These are phyloP conservation scores for Priocnemis perturbator DNA, from an alignment of 2,888 invertebrate genomes.

Conservation along the genomic window DNA sequence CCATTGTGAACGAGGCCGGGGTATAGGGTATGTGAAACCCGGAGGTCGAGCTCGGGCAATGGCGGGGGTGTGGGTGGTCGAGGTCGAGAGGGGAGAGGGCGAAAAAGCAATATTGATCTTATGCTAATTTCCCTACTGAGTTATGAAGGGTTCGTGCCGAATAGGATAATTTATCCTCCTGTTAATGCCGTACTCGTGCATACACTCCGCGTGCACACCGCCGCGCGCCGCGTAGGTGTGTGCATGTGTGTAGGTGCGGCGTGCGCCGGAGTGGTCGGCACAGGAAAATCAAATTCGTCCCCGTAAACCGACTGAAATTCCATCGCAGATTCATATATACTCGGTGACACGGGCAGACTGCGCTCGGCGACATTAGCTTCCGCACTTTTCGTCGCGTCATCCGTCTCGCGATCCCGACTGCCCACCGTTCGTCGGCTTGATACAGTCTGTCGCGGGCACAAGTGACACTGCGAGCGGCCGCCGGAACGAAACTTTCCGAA, in stretches of 20 bases:
- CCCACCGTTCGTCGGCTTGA: conserved; percentile 20
- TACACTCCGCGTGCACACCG: neutral
- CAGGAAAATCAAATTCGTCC: conserved; percentile 40
- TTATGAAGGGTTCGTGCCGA: conserved; percentile 68
- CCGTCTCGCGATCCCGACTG: neutral
- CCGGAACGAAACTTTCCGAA: conserved; percentile 29
- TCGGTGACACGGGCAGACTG: neutral
- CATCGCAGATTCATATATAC: conserved; percentile 26
- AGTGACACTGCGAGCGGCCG: conserved; percentile 18
- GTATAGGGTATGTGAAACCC: neutral
- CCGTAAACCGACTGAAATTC: conserved; percentile 40
- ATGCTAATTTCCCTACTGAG: conserved; percentile 66
- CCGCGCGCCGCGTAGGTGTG: too few species aligned
- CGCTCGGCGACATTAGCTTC: conserved; percentile 9
- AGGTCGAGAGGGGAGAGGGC: conserved; percentile 14
- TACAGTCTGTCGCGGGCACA: conserved; percentile 25
- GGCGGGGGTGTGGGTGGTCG: neutral
- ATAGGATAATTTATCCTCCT: conserved; percentile 66
- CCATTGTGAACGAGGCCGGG: conserved; percentile 17
- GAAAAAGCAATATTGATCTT: conserved; percentile 69
- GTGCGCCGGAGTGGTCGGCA: conserved; percentile 8
- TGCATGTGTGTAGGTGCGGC: too few species aligned
- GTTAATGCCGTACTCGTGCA: conserved; percentile 62
- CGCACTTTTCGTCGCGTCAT: neutral
- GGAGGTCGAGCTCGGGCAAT: neutral